Evolutionary conservation across 2,113 vertebrate species (phyloP), one percentile per base, ranked within the genome.

Genomic region (Anhinga anhinga): DNA sequence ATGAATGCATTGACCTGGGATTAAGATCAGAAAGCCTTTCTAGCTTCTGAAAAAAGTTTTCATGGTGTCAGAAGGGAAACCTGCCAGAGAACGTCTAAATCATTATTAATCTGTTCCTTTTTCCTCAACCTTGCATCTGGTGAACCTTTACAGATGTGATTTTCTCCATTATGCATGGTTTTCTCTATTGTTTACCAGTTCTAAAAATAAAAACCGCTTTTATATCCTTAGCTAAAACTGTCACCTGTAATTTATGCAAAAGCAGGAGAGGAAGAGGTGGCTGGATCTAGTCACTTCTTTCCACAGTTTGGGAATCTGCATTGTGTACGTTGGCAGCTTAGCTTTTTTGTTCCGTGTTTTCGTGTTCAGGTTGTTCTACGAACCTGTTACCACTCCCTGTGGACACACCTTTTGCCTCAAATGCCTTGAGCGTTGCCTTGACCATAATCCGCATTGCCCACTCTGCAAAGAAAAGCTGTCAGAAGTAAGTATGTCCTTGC

Each of bases 341-440:
- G 58, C 8, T 70, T 80, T 86, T 93, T 50, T 97, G 53, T 87
- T 73, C 73, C 8, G 3, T 90, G 73, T 82, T 82, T 85, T 65
- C 5, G 13, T 81, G 29, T 96, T 47, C 95, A 99, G 99, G 95
- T 98, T 99, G 94, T 99, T 99, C 96, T 99, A 99, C 19, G 99
- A 99, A 93, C 99, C 99, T 18, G 99, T 99, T 71, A 98, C 99
- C 71, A 99, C 98, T 12, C 99, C 99, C 70, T 99, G 99, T 84
- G 99, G 99, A 95, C 99, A 99, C 96, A 99, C 98, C 12, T 99
- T 99, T 98, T 99, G 99, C 98, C 98, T 99, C 73, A 99, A 99
- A 98, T 99, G 99, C 98, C 98, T 99, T 74, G 98, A 99, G 95
- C 99, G 98, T 96, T 99, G 99, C 98, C 98, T 99, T 88, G 99